phyloP scores from a whole-genome alignment of 2,797 vertebrate species.

The Gymnothorax javanicus region DNA sequence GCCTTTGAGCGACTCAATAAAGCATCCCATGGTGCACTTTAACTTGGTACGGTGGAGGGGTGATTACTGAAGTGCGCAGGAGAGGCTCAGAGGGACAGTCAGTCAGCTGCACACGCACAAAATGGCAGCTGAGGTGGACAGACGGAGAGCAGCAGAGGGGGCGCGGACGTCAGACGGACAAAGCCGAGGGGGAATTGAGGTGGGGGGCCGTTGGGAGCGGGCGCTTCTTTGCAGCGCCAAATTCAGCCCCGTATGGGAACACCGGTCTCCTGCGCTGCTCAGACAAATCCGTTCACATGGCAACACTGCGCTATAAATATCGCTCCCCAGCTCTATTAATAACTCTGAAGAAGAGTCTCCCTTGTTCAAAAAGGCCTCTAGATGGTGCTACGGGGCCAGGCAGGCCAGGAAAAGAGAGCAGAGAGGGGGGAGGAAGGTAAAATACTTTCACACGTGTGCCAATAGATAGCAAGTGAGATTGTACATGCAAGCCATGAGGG shows the following conservation, averaged over 20 bases:
- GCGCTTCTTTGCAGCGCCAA: constrained; percentile 50
- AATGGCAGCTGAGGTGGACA: not conserved
- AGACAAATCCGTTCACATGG: constrained; percentile 78
- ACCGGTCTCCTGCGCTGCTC: constrained; percentile 67
- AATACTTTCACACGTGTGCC: not conserved
- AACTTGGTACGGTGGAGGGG: not conserved
- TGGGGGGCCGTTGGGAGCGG: constrained; percentile 30
- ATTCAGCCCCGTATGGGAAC: constrained; percentile 69
- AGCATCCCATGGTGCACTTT: not conserved
- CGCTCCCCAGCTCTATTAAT: constrained; percentile 69
- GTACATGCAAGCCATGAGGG: not conserved
- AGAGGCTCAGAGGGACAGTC: not conserved
- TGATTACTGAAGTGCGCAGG: not conserved
- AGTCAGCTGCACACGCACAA: not conserved
- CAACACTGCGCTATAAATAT: constrained; percentile 83
- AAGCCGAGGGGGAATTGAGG: constrained; percentile 23
- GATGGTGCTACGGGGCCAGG: constrained; percentile 69
- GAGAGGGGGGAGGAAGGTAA: not conserved
- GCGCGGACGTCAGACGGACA: not conserved
- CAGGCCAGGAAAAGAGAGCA: constrained; percentile 1
- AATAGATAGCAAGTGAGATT: not conserved
- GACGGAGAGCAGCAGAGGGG: constrained; percentile 6
- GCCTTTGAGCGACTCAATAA: not conserved
- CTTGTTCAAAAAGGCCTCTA: constrained; percentile 54
- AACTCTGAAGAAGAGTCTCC: constrained; percentile 51